These are phyloP conservation scores for Psix sp. DNA, from an alignment of 1,140 invertebrate genomes.

Conservation along the genomic window DNA sequence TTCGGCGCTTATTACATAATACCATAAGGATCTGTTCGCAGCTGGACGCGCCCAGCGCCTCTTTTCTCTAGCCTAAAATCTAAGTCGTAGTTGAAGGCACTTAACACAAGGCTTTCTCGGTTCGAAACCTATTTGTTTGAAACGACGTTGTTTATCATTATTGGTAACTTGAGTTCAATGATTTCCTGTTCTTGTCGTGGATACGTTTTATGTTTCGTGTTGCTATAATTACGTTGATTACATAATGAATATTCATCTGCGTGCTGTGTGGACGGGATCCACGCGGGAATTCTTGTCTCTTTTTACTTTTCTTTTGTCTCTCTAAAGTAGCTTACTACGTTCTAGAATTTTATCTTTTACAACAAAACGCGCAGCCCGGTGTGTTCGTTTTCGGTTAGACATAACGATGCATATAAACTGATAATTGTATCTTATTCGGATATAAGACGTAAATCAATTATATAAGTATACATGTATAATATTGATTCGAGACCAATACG, in stretches of 20 bases:
- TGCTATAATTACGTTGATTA: constrained; percentile 38
- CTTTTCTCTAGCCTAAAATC: constrained; percentile 74
- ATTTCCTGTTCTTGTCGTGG: constrained; percentile 58
- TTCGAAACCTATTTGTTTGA: constrained; percentile 65
- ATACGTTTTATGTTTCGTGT: constrained; percentile 55
- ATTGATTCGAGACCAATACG: constrained; percentile 3
- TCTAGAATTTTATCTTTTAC: constrained; percentile 35
- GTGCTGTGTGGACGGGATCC: constrained; percentile 49
- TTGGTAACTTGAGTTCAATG: constrained; percentile 23
- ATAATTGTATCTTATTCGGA: constrained; percentile 8
- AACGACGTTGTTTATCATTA: constrained; percentile 36
- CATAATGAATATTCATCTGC: constrained; percentile 34
- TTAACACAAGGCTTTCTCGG: constrained; percentile 77
- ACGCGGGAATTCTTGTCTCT: constrained; percentile 42
- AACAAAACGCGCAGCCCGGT: constrained; percentile 49
- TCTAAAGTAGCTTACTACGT: constrained; percentile 46
- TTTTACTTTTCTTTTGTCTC: constrained; percentile 43
- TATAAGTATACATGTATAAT: not conserved
- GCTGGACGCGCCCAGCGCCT: constrained; percentile 75
- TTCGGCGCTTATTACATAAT: constrained; percentile 63
- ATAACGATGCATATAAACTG: constrained; percentile 9
- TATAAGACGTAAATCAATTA: constrained; percentile 4
- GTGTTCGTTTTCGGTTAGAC: constrained; percentile 12
- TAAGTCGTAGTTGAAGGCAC: constrained; percentile 77
- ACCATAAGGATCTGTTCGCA: constrained; percentile 72